Percentiles rank a stretch among this genome's conserved stretches.
phyloP scores from a whole-genome alignment of 2,113 vertebrate genomes.

The Ondatra zibethicus region DNA sequence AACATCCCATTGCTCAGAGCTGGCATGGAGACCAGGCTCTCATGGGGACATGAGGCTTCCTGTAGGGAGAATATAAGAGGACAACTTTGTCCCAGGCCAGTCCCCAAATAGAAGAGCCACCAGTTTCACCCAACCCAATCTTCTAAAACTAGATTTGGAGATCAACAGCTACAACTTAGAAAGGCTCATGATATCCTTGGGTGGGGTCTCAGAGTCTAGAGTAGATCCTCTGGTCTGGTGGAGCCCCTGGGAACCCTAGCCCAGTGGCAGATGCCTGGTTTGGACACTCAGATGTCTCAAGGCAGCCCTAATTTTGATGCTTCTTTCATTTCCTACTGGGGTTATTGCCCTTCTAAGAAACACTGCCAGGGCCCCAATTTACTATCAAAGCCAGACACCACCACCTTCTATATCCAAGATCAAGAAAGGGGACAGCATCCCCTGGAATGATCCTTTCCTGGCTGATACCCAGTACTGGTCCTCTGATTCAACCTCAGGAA shows the following conservation, averaged over 20 bases:
- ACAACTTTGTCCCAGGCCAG: background rate
- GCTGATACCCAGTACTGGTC: background rate
- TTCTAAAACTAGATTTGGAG: background rate
- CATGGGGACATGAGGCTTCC: background rate
- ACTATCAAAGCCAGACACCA: background rate
- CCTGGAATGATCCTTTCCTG: background rate
- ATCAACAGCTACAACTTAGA: background rate
- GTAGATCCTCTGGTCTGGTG: background rate
- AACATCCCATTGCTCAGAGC: background rate
- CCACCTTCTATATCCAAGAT: background rate
- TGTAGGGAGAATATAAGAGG: background rate
- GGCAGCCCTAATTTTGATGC: background rate
- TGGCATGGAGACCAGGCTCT: background rate
- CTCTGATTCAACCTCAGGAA: background rate
- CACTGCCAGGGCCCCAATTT: background rate
- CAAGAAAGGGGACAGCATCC: background rate
- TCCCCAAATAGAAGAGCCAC: background rate
- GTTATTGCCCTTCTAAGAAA: too few species aligned
- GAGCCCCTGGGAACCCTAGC: background rate
- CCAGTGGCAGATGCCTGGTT: background rate
- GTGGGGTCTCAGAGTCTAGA: rapidly evolving
- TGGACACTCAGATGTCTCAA: background rate
- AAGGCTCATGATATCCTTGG: background rate
- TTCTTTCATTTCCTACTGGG: background rate
- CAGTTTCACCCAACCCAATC: background rate